Conservation (phyloP, 2,113 vertebrate species). For the Pantherophis guttatus region DNA sequence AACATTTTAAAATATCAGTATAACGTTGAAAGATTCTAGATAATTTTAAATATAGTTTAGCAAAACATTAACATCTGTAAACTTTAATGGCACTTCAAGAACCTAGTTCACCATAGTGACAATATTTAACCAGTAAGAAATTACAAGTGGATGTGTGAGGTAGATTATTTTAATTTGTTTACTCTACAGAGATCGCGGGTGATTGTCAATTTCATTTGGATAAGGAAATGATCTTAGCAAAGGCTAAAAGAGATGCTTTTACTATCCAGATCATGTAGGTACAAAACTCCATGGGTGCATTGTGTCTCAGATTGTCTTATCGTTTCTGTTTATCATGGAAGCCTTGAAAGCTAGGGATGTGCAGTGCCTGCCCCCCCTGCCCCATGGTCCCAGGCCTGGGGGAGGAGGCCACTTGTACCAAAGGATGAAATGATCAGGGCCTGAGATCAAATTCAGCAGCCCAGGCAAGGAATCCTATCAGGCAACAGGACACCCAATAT, state of each 20-base stretch:
- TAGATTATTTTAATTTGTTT: not conserved
- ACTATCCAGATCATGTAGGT: not conserved
- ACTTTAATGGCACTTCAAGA: not conserved
- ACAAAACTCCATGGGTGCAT: not conserved
- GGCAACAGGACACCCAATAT: not conserved
- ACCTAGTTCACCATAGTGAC: not conserved
- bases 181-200: not conserved
- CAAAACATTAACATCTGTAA: not conserved
- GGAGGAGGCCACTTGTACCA: not conserved
- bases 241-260: not conserved
- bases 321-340: not conserved
- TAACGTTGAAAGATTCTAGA: not conserved
- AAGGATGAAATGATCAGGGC: not conserved
- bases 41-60: not conserved
- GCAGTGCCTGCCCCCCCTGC: not conserved
- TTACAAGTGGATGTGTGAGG: not conserved
- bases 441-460: not conserved
- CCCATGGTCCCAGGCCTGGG: not conserved
- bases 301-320: not conserved
- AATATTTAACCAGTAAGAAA: not conserved
- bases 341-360: not conserved
- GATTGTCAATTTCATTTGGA: not conserved
- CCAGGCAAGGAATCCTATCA: not conserved
- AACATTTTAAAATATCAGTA: not conserved
- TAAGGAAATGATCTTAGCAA: not conserved